Evolutionary conservation across 1,140 invertebrate species (phyloP).

Genomic region (Drosophila pseudoananassae): DNA sequence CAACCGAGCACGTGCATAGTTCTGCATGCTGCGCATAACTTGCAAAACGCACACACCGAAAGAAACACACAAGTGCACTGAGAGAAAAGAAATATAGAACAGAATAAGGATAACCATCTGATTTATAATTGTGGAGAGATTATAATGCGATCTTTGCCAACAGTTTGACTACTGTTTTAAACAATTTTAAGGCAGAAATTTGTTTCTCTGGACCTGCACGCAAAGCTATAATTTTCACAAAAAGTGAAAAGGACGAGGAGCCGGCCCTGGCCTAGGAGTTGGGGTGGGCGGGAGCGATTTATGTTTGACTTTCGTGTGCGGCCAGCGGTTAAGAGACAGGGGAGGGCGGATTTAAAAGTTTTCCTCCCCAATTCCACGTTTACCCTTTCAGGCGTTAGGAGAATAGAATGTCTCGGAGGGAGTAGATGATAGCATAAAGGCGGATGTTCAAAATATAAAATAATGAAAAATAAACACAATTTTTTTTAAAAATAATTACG

Average conservation of each 20-base stretch:
- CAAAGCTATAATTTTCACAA: slow-evolving; percentile 68
- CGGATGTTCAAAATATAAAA: background rate
- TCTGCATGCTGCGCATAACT: slow-evolving; percentile 82
- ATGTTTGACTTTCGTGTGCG: slow-evolving; percentile 79
- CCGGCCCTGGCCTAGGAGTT: slow-evolving; percentile 1
- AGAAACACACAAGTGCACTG: slow-evolving; percentile 36
- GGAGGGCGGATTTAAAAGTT: slow-evolving; percentile 65
- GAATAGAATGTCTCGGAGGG: slow-evolving; percentile 42
- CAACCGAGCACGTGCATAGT: slow-evolving; percentile 76
- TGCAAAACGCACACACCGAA: slow-evolving; percentile 25
- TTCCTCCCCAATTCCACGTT: slow-evolving; percentile 2
- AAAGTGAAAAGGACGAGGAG: slow-evolving; percentile 26
- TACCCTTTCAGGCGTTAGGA: slow-evolving; percentile 9
- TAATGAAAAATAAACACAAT: background rate
- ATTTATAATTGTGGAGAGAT: background rate
- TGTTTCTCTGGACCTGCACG: slow-evolving; percentile 17
- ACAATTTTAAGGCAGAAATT: background rate
- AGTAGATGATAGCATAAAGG: slow-evolving; percentile 16
- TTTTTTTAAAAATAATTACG: no score
- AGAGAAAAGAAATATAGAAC: background rate
- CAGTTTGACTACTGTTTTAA: background rate
- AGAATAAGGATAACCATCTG: background rate
- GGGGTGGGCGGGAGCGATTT: slow-evolving; percentile 61
- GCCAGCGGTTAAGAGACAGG: slow-evolving; percentile 56
- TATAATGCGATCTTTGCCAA: background rate